phyloP scores from a whole-genome alignment of 2,797 vertebrate species.

The Oreonectes daqikongensis region DNA sequence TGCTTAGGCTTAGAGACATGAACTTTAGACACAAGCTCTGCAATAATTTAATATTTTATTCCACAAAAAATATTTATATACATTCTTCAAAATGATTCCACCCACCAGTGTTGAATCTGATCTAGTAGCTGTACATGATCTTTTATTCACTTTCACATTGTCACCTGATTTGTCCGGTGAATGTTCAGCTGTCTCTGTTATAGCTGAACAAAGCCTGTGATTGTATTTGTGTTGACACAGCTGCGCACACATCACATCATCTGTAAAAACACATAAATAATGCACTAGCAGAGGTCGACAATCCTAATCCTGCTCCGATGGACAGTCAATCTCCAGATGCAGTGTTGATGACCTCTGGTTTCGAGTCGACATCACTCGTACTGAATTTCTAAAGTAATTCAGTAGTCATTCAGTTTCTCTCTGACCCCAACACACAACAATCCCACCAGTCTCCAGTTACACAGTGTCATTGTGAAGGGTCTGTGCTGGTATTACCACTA shows the following conservation, averaged over 20 bases:
- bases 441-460: neutral
- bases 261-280: neutral
- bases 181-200: neutral
- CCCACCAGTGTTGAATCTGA: too few relatives aligned
- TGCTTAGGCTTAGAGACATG: too few relatives aligned
- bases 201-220: neutral
- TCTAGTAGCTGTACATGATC: too few relatives aligned
- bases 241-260: neutral
- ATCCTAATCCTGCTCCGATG: too few relatives aligned
- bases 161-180: neutral
- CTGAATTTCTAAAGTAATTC: neutral
- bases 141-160: neutral
- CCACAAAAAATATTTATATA: too few relatives aligned
- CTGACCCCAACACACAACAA: neutral
- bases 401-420: neutral
- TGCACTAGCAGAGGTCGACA: neutral
- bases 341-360: neutral
- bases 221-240: neutral
- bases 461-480: neutral
- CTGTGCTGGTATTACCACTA: neutral
- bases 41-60: too few relatives aligned
- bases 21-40: too few relatives aligned
- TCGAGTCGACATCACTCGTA: neutral
- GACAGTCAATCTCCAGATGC: too few relatives aligned
- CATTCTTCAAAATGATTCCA: too few relatives aligned